Evolutionary conservation across 2,797 vertebrate species (phyloP).

Genomic region (Leptodactylus fallax): DNA sequence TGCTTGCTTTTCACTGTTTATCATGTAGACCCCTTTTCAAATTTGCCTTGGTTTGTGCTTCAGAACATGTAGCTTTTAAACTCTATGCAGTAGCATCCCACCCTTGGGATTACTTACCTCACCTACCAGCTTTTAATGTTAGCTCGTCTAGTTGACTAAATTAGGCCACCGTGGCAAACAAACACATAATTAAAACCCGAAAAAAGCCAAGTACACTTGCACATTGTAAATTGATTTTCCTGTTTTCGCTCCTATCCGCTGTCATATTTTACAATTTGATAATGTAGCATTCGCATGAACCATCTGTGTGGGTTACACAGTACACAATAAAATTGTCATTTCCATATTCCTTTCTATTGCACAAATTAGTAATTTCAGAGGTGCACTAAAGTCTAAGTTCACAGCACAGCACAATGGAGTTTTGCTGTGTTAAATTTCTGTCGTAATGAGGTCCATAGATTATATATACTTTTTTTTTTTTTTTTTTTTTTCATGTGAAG

Average conservation of each 20-base stretch:
- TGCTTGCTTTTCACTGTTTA: conserved; percentile 86
- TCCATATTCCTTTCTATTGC: conserved; percentile 37
- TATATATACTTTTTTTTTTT: conserved; percentile 29
- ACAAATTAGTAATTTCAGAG: conserved; percentile 58
- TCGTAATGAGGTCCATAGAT: conserved; percentile 56
- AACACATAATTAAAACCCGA: conserved; percentile 84
- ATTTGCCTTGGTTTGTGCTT: conserved; percentile 75
- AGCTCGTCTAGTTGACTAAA: conserved; percentile 84
- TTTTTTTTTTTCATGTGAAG: conserved; percentile 31
- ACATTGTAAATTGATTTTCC: conserved; percentile 78
- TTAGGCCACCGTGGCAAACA: conserved; percentile 83
- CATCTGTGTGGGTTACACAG: conserved; percentile 31
- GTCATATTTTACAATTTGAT: conserved; percentile 67
- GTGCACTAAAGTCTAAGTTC: conserved; percentile 53
- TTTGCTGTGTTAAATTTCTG: conserved; percentile 42
- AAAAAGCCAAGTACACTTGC: conserved; percentile 77
- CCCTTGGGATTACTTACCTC: conserved; percentile 85
- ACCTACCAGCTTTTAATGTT: conserved; percentile 84
- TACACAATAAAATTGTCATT: conserved; percentile 47
- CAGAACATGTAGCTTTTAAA: conserved; percentile 82
- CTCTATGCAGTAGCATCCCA: conserved; percentile 74
- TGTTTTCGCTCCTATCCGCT: conserved; percentile 67
- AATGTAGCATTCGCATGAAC: conserved; percentile 63
- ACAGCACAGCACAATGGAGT: conserved; percentile 49
- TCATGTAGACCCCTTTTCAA: conserved; percentile 82